Conservation (phyloP, 2,888 invertebrate genomes). For the Criorhina ranunculi region DNA sequence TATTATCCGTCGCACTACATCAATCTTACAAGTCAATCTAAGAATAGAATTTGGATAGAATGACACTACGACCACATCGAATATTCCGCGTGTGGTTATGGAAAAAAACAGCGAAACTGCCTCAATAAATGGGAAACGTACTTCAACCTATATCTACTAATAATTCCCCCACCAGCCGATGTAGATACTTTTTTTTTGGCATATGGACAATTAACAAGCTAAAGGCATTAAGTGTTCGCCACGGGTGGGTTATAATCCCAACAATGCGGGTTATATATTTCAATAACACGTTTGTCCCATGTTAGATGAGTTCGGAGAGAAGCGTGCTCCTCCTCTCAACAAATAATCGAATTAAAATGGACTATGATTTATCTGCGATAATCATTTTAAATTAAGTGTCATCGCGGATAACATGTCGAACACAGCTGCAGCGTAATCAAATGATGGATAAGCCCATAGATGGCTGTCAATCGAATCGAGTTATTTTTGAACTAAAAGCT, state of each 20-base stretch:
- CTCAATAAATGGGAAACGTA: not conserved
- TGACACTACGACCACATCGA: not conserved
- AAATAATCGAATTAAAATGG: slow-evolving; percentile 35
- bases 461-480: not conserved
- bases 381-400: slow-evolving; percentile 31
- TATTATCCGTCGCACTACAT: too few relatives aligned
- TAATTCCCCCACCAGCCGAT: not conserved
- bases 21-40: not conserved
- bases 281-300: slow-evolving; percentile 22
- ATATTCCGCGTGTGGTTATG: not conserved
- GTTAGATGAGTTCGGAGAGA: slow-evolving; percentile 8
- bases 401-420: slow-evolving; percentile 10
- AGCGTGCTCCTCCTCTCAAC: slow-evolving; percentile 22
- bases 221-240: slow-evolving; percentile 18
- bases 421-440: slow-evolving; percentile 18
- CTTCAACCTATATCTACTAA: not conserved
- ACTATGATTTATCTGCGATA: slow-evolving; percentile 52
- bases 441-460: slow-evolving; percentile 2
- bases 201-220: slow-evolving; percentile 28
- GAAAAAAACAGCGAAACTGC: not conserved
- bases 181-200: slow-evolving; percentile 11
- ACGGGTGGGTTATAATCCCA: slow-evolving; percentile 10
- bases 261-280: slow-evolving; percentile 41
- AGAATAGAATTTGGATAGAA: not conserved
- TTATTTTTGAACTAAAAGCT: slow-evolving; percentile 39